Conservation (phyloP, 1,140 invertebrate genomes). For the Pomacea maculata region DNA sequence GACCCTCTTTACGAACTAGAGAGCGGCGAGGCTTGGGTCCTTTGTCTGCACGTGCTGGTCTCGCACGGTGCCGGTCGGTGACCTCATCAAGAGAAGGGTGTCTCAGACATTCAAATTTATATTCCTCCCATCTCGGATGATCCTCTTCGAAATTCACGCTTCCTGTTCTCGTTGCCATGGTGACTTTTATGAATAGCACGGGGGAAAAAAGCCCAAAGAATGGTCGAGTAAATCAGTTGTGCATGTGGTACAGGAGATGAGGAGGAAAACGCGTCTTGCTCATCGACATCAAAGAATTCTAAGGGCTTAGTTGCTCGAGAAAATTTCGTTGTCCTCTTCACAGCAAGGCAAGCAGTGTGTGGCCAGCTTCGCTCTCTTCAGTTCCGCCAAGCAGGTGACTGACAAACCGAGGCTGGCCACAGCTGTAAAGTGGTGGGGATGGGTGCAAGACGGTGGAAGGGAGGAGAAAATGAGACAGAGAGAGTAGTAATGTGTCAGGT, state of each 20-base stretch:
- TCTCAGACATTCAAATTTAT: constrained; percentile 26
- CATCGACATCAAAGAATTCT: neutral
- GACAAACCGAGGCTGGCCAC: neutral
- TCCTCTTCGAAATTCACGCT: constrained; percentile 20
- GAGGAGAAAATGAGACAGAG: neutral
- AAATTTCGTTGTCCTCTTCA: neutral
- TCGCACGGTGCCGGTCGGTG: constrained; percentile 6
- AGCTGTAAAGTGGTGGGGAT: neutral
- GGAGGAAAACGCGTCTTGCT: no score
- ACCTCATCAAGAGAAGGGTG: constrained; percentile 18
- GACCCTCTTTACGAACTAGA: constrained; percentile 49
- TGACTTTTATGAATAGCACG: neutral
- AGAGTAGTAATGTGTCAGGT: neutral
- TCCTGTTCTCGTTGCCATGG: constrained; percentile 4
- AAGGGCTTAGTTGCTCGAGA: neutral
- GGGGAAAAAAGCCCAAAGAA: no score
- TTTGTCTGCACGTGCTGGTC: constrained; percentile 13
- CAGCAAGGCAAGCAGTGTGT: no score
- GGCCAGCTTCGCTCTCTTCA: no score
- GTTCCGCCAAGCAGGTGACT: neutral
- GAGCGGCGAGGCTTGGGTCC: constrained; percentile 32
- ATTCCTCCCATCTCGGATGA: constrained; percentile 28
- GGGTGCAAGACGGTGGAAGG: neutral
- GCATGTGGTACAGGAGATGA: no score
- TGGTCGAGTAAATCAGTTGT: no score